Conservation (phyloP, 2,113 vertebrate genomes). For the Protomyctophum bolini region DNA sequence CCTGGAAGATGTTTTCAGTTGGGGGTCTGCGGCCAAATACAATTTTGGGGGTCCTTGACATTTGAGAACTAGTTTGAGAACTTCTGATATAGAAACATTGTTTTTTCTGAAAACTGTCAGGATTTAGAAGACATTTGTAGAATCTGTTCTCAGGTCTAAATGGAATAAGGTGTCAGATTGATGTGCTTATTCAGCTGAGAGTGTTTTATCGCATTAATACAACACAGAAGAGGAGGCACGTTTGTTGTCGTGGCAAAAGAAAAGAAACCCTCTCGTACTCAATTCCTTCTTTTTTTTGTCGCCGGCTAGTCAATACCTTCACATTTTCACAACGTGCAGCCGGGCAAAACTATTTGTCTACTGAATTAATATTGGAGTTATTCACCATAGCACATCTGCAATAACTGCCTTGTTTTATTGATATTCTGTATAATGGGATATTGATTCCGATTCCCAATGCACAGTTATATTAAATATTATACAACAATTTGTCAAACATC, state of each 20-base stretch:
- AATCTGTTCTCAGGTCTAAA: too few species aligned
- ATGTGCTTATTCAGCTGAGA: conserved; percentile 9
- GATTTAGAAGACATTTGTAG: too few species aligned
- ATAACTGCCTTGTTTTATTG: conserved; percentile 3
- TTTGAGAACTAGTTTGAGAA: too few species aligned
- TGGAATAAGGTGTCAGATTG: not conserved
- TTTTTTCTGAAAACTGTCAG: too few species aligned
- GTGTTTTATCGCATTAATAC: conserved; percentile 12
- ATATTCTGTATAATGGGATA: not conserved
- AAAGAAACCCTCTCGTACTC: not conserved
- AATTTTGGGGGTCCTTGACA: too few species aligned
- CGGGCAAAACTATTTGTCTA: not conserved
- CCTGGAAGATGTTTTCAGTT: too few species aligned
- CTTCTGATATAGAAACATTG: too few species aligned
- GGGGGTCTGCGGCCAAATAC: too few species aligned
- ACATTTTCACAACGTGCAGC: not conserved
- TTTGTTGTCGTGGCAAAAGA: not conserved
- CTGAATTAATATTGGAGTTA: not conserved
- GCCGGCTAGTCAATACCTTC: not conserved
- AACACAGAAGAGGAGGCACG: not conserved
- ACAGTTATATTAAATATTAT: not conserved
- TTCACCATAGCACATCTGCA: not conserved
- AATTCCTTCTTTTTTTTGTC: not conserved
- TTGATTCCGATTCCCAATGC: not conserved
- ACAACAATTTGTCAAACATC: not conserved